Percentiles rank a stretch among this genome's conserved stretches.
These are phyloP conservation scores for Campylorhamphus procurvoides DNA, from an alignment of 2,113 vertebrate genomes.

Conservation along the genomic window DNA sequence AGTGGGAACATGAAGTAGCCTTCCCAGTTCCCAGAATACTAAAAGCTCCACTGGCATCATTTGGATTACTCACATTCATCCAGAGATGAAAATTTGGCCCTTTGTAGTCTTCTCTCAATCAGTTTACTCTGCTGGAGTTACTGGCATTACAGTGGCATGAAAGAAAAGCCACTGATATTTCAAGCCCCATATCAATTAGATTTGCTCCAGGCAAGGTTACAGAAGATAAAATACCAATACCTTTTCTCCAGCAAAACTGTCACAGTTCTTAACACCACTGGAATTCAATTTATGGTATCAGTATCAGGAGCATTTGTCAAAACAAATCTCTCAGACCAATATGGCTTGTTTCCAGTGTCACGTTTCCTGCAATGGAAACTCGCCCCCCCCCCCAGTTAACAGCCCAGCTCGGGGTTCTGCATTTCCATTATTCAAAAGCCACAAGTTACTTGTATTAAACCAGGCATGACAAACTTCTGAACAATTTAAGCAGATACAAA, in stretches of 20 bases:
- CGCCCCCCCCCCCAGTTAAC: neutral
- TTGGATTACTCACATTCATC: neutral
- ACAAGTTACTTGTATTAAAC: neutral
- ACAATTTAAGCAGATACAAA: neutral
- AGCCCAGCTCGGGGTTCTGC: neutral
- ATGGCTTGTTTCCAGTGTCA: neutral
- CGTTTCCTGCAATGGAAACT: neutral
- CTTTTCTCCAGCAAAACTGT: neutral
- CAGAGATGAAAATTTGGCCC: neutral
- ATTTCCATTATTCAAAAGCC: neutral
- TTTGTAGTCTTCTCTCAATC: neutral
- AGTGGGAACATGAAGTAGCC: neutral
- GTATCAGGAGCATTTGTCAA: neutral
- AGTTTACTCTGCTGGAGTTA: neutral
- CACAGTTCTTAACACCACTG: neutral
- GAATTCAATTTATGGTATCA: neutral
- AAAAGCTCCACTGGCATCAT: neutral
- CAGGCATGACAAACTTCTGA: neutral
- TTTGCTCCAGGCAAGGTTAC: neutral
- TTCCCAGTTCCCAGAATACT: accelerated
- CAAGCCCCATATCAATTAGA: neutral
- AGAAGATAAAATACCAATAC: neutral
- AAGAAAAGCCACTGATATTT: neutral
- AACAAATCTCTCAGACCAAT: neutral
- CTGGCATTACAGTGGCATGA: accelerated